phyloP scores from a whole-genome alignment of 2,888 invertebrate genomes.

The Papilio elwesi region DNA sequence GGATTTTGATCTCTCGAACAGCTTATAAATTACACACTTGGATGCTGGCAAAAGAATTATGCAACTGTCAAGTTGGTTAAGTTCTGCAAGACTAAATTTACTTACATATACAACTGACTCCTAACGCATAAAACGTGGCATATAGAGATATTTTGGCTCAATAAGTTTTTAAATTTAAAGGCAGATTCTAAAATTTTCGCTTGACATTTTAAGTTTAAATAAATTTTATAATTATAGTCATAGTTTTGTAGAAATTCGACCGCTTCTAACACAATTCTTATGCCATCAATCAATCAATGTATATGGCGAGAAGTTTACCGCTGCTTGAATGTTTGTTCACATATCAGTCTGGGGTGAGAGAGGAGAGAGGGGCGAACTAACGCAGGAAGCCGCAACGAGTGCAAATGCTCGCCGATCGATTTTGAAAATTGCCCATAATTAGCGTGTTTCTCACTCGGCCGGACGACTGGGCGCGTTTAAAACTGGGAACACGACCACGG shows the following conservation, averaged over 20 bases:
- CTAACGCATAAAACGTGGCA: too few relatives aligned
- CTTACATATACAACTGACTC: too few relatives aligned
- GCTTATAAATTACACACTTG: too few relatives aligned
- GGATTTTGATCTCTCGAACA: too few relatives aligned
- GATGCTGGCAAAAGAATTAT: too few relatives aligned
- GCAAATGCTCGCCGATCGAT: slow-evolving; percentile 80
- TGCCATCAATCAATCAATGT: slow-evolving; percentile 41
- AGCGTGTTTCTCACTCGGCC: slow-evolving; percentile 79
- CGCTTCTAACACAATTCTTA: neutral
- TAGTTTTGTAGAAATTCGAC: neutral
- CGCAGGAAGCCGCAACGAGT: slow-evolving; percentile 76
- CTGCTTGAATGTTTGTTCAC: slow-evolving; percentile 59
- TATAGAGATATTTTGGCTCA: too few relatives aligned
- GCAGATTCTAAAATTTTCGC: too few relatives aligned
- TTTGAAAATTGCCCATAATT: slow-evolving; percentile 84
- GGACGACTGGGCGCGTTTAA: slow-evolving; percentile 77
- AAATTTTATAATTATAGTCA: neutral
- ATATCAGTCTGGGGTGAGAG: slow-evolving; percentile 55
- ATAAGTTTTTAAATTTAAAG: too few relatives aligned
- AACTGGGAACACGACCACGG: slow-evolving; percentile 77
- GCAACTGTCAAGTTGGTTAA: too few relatives aligned
- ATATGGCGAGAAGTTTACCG: slow-evolving; percentile 45
- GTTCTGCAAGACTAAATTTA: too few relatives aligned
- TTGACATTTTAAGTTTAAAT: neutral
- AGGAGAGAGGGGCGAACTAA: slow-evolving; percentile 53